Evolutionary conservation across 2,113 vertebrate species (phyloP).

Genomic region (Nothocercus julius): DNA sequence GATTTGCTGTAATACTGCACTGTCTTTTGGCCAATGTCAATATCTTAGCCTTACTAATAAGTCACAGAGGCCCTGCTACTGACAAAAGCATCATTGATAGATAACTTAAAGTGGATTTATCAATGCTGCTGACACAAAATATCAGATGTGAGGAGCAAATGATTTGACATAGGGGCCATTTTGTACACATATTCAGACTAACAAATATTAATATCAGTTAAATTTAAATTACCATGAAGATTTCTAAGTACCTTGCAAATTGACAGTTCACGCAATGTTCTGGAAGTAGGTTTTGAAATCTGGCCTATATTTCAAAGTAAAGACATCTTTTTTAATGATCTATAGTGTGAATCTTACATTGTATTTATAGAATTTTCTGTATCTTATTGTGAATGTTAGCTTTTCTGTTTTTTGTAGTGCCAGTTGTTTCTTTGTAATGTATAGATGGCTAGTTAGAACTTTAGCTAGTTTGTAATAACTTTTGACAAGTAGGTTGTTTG

Average conservation of each 20-base stretch:
- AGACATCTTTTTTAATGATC: neutral
- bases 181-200: neutral
- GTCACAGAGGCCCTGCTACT: neutral
- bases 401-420: conserved; percentile 20
- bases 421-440: conserved; percentile 38
- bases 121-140: conserved; percentile 8
- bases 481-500: conserved; percentile 77
- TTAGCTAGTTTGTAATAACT: conserved; percentile 78
- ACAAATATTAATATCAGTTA: neutral
- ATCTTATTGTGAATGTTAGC: neutral
- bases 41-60: neutral
- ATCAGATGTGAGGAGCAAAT: neutral
- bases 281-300: neutral
- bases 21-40: neutral
- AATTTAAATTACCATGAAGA: neutral
- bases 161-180: neutral
- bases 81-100: conserved; percentile 20
- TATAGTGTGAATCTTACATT: neutral
- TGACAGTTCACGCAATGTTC: neutral
- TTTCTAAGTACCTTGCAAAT: neutral
- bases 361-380: neutral
- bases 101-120: conserved; percentile 3
- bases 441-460: conserved; percentile 65
- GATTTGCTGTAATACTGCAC: neutral
- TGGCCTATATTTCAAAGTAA: neutral